phyloP scores from a whole-genome alignment of 2,113 vertebrate species.

The Xenopus borealis region DNA sequence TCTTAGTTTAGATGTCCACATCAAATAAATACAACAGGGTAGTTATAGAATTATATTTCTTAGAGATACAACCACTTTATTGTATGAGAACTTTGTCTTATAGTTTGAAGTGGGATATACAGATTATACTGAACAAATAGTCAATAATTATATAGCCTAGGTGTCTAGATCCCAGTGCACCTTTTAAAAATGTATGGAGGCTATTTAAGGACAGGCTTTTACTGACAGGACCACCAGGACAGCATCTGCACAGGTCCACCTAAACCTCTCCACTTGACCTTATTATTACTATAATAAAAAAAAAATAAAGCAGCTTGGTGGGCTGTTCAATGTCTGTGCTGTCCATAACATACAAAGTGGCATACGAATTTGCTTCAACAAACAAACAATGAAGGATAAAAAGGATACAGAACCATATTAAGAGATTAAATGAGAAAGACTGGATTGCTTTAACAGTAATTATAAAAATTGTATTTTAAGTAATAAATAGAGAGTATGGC shows the following conservation, averaged over 20 bases:
- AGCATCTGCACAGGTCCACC: conserved; percentile 2
- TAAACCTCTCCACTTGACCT: conserved; percentile 15
- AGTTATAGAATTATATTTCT: too few species aligned
- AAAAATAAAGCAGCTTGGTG: conserved; percentile 4
- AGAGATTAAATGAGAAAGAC: not conserved
- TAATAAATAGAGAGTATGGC: too few species aligned
- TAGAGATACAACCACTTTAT: too few species aligned
- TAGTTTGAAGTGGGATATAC: too few species aligned
- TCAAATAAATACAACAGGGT: too few species aligned
- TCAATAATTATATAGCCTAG: too few species aligned
- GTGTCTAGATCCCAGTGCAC: not conserved
- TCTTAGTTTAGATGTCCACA: too few species aligned
- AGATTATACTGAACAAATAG: too few species aligned
- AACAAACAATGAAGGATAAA: not conserved
- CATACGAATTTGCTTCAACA: too few species aligned
- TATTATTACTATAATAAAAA: conserved; percentile 4
- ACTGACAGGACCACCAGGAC: conserved; percentile 38
- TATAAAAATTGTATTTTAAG: conserved; percentile 11
- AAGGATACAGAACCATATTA: not conserved
- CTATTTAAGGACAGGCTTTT: conserved; percentile 21
- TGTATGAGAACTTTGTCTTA: too few species aligned
- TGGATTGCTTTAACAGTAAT: conserved; percentile 39
- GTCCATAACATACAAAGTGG: not conserved
- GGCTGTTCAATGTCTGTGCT: conserved; percentile 7
- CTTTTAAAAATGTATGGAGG: conserved; percentile 22